Percentiles rank a stretch among this genome's conserved stretches.
phyloP scores from a whole-genome alignment of 2,113 vertebrate genomes.

The Dicerorhinus sumatrensis region DNA sequence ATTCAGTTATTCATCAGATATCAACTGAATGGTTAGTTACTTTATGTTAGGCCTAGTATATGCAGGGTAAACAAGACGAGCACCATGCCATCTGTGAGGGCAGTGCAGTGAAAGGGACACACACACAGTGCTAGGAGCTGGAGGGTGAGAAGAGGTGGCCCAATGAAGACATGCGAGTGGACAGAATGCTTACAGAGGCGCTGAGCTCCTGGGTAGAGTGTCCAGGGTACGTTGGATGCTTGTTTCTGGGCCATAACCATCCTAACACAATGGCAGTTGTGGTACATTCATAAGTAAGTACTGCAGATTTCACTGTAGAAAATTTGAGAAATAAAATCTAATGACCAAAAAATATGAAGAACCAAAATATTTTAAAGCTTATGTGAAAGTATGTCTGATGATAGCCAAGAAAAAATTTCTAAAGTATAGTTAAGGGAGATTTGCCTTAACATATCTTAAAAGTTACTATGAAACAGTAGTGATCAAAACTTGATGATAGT shows the following conservation, averaged over 20 bases:
- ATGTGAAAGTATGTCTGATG: neutral
- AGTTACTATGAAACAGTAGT: neutral
- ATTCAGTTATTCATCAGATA: fast-evolving
- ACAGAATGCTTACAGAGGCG: neutral
- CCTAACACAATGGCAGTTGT: neutral
- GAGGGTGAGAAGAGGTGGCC: neutral
- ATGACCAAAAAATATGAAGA: neutral
- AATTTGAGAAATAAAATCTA: neutral
- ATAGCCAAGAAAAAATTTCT: neutral
- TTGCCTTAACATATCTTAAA: neutral
- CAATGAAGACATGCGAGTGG: fast-evolving
- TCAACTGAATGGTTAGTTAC: neutral
- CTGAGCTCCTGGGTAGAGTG: fast-evolving
- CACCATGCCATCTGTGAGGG: neutral
- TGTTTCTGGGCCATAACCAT: neutral
- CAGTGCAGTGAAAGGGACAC: neutral
- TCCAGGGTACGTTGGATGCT: fast-evolving
- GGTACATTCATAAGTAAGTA: neutral
- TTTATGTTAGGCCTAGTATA: neutral
- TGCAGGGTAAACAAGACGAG: neutral
- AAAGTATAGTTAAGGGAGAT: neutral
- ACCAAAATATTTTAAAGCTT: neutral
- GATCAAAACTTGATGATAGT: neutral
- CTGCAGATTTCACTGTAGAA: neutral
- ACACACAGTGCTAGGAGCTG: fast-evolving